phyloP scores from a whole-genome alignment of 2,888 invertebrate genomes.

The Zygothrica quintamaculata region DNA sequence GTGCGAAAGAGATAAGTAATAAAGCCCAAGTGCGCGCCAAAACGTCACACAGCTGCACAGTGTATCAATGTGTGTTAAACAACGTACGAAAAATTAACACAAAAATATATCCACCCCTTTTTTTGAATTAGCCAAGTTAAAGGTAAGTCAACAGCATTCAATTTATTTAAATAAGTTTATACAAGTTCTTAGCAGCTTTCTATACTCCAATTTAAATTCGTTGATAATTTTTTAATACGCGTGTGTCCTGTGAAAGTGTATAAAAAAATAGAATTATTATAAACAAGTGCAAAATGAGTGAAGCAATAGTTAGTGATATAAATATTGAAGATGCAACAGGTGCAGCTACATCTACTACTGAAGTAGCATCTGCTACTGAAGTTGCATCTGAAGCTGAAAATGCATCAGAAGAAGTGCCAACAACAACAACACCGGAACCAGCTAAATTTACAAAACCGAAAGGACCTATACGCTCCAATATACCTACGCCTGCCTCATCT shows the following conservation, averaged over 20 bases:
- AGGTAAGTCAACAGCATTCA: constrained; percentile 58
- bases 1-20: constrained; percentile 55
- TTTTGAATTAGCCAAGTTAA: constrained; percentile 23
- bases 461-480: constrained; percentile 53
- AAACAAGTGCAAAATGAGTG: constrained; percentile 75
- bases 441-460: constrained; percentile 16
- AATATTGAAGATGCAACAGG: constrained; percentile 25
- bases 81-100: constrained; percentile 12
- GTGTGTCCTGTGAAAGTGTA: constrained; percentile 49
- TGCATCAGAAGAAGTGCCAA: constrained; percentile 17
- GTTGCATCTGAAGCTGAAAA: constrained; percentile 17
- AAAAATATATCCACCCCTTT: neutral
- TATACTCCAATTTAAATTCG: constrained; percentile 41
- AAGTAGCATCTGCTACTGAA: too few species aligned
- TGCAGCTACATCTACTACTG: too few species aligned
- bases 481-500: constrained; percentile 75
- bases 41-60: constrained; percentile 53
- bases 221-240: constrained; percentile 43
- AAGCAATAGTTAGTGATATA: constrained; percentile 47
- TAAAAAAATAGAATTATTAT: constrained; percentile 11
- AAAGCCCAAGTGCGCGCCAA: constrained; percentile 61
- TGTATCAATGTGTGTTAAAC: constrained; percentile 25
- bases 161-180: neutral
- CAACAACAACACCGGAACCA: neutral
- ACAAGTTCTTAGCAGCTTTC: constrained; percentile 15